Percentiles rank a stretch among this genome's conserved stretches.
Evolutionary conservation across 2,113 vertebrate species (phyloP).

Genomic region (Cranoglanis bouderius): DNA sequence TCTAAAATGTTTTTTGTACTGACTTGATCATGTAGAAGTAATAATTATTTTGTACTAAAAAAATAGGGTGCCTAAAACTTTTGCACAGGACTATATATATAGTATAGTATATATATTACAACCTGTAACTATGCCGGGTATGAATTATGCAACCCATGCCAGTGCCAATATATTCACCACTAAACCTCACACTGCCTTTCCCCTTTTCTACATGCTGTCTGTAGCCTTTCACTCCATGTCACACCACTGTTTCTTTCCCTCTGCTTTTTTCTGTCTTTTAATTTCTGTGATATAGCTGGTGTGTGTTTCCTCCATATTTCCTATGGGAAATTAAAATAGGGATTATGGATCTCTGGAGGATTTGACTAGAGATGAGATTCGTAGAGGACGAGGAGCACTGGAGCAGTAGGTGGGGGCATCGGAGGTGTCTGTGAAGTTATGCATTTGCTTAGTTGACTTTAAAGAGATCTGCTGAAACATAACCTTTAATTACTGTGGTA

Average conservation of each 20-base stretch:
- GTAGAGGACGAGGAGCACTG: conserved; percentile 51
- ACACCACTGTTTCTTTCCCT: conserved; percentile 44
- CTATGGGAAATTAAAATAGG: conserved; percentile 79
- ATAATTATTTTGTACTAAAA: too few relatives aligned
- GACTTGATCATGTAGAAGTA: too few relatives aligned
- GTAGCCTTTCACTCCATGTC: conserved; percentile 29
- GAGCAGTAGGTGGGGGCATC: conserved; percentile 71
- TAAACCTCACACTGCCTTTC: background rate
- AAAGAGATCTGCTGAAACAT: conserved; percentile 34
- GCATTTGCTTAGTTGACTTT: conserved; percentile 48
- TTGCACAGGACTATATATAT: too few relatives aligned
- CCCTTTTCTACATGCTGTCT: background rate
- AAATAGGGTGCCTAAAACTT: too few relatives aligned
- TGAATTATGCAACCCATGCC: background rate
- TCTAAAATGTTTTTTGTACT: too few relatives aligned
- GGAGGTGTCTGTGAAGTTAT: conserved; percentile 63
- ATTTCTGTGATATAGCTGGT: conserved; percentile 73
- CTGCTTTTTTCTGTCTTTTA: conserved; percentile 70
- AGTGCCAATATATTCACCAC: too few relatives aligned
- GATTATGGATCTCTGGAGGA: conserved; percentile 75
- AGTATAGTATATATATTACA: too few relatives aligned
- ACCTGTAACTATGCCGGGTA: background rate
- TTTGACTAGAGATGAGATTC: conserved; percentile 71
- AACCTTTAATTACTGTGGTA: conserved; percentile 39
- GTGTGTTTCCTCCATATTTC: conserved; percentile 75